phyloP scores from a whole-genome alignment of 2,888 invertebrate genomes.

The Latrodectus hesperus region DNA sequence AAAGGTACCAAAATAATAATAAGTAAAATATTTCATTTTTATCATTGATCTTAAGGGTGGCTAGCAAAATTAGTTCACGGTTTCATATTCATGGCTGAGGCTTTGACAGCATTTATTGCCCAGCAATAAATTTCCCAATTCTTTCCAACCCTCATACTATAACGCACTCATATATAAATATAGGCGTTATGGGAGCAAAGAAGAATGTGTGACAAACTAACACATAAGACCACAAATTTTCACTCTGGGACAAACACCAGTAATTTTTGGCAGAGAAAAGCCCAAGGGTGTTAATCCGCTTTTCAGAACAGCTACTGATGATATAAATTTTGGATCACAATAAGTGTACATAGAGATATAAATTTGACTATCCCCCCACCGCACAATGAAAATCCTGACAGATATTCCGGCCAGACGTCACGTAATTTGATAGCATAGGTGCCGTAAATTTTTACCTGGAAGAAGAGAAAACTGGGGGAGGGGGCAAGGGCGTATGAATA shows the following conservation, averaged over 20 bases:
- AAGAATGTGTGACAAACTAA: background rate
- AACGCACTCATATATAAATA: background rate
- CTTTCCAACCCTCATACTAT: background rate
- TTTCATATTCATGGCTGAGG: background rate
- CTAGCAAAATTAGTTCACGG: background rate
- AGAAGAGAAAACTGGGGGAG: background rate
- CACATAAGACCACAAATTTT: background rate
- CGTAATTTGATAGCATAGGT: slow-evolving; percentile 62
- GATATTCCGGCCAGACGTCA: slow-evolving; percentile 53
- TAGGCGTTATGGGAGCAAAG: background rate
- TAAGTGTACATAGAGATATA: slow-evolving; percentile 48
- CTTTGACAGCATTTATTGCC: slow-evolving; percentile 36
- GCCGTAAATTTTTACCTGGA: slow-evolving; percentile 44
- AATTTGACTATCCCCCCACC: slow-evolving; percentile 19
- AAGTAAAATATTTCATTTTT: background rate
- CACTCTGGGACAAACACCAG: slow-evolving; percentile 14
- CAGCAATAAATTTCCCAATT: slow-evolving; percentile 38
- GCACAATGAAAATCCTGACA: slow-evolving; percentile 47
- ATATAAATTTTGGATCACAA: slow-evolving; percentile 56
- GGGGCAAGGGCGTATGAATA: slow-evolving; percentile 50
- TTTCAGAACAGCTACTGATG: slow-evolving; percentile 26
- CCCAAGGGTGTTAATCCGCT: slow-evolving; percentile 53
- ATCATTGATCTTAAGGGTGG: background rate
- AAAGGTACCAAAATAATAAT: too few species aligned
- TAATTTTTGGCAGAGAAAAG: slow-evolving; percentile 21